Conservation (phyloP, 2,113 vertebrate species). For the Neogobius melanostomus region DNA sequence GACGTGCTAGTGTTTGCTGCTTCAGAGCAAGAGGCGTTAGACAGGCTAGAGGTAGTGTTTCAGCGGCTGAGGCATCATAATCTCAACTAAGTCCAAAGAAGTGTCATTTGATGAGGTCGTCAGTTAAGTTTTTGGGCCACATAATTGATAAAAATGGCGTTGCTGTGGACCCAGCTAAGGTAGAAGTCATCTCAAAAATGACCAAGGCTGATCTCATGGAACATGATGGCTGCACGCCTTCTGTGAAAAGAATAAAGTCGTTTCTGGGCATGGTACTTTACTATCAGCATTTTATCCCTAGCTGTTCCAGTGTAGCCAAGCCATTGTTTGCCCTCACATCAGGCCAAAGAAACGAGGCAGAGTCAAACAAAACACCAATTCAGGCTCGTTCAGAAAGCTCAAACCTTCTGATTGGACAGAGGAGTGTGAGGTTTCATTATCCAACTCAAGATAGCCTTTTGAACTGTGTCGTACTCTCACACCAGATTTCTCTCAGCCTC, state of each 20-base stretch:
- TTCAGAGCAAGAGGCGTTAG: neutral
- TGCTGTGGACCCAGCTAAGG: neutral
- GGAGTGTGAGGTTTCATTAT: neutral
- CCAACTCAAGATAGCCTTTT: neutral
- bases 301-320: too few relatives aligned
- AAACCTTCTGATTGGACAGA: neutral
- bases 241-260: neutral
- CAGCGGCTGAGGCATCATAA: neutral
- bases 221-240: neutral
- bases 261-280: too few relatives aligned
- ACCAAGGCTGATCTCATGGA: neutral
- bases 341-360: constrained; percentile 1
- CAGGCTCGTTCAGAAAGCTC: neutral
- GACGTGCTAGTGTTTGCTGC: neutral
- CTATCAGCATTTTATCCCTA: too few relatives aligned
- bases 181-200: neutral
- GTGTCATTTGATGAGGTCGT: neutral
- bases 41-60: neutral
- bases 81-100: neutral
- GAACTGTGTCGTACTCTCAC: constrained; percentile 1
- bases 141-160: neutral
- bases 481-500: neutral
- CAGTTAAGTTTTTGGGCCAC: neutral
- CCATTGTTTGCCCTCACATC: too few relatives aligned
- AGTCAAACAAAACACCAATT: neutral